Percentiles rank a stretch among this genome's conserved stretches.
Conservation (phyloP, 2,113 vertebrate genomes). For the Myotis brandtii region DNA sequence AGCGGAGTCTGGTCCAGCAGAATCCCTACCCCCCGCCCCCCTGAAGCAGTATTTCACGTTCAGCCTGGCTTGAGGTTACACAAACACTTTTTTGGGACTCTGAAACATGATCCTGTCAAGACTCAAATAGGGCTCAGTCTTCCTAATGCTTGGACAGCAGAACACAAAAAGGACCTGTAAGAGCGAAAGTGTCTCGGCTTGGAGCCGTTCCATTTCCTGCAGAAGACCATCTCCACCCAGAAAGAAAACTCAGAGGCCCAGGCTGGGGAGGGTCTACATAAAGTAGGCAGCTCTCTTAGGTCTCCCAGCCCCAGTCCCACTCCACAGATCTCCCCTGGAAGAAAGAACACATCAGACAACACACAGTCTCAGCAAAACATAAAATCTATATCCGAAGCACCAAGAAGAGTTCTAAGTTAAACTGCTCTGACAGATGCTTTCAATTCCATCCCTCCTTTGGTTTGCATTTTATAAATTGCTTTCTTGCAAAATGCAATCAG, state of each 20-base stretch:
- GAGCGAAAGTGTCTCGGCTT: slow-evolving; percentile 76
- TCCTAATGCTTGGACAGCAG: slow-evolving; percentile 80
- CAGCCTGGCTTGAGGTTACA: slow-evolving; percentile 82
- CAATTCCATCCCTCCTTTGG: slow-evolving; percentile 5
- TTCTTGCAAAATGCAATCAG: neutral
- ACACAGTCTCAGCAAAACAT: neutral
- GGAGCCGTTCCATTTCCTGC: slow-evolving; percentile 83
- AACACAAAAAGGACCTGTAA: slow-evolving; percentile 79
- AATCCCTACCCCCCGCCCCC: slow-evolving; percentile 17
- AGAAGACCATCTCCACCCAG: slow-evolving; percentile 84
- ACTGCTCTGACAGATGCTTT: neutral
- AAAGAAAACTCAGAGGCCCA: slow-evolving; percentile 82
- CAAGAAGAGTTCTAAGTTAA: neutral
- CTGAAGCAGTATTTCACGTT: slow-evolving; percentile 75
- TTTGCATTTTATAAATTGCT: slow-evolving; percentile 5
- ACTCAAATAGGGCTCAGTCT: slow-evolving; percentile 80
- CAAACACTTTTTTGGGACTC: slow-evolving; percentile 81
- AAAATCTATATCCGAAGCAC: neutral
- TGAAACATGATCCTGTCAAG: slow-evolving; percentile 83
- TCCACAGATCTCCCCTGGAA: neutral
- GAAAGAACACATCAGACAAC: neutral
- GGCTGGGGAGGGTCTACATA: slow-evolving; percentile 36
- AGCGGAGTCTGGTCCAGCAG: neutral
- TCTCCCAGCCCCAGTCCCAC: neutral
- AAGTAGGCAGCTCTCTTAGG: slow-evolving; percentile 26